Evolutionary conservation across 2,888 invertebrate genomes (phyloP).

Genomic region (Cephus sareptanus): DNA sequence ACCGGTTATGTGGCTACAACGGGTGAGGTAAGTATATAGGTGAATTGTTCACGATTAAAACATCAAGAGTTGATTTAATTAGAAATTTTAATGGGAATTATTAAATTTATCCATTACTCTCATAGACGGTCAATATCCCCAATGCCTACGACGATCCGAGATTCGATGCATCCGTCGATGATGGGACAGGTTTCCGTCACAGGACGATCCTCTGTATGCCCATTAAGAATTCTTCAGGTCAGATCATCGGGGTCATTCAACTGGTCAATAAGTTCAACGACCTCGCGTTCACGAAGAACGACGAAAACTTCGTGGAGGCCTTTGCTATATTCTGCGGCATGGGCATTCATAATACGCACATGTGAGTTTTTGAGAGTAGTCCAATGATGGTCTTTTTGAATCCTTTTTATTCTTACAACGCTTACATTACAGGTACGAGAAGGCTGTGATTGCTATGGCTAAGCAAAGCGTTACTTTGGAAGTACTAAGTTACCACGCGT

Average conservation of each 20-base stretch:
- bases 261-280: constrained; percentile 94
- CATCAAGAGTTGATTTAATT: not conserved
- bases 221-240: constrained; percentile 91
- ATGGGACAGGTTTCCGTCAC: constrained; percentile 85
- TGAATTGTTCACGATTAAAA: not conserved
- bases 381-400: not conserved
- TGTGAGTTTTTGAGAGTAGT: constrained; percentile 68
- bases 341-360: constrained; percentile 97
- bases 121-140: constrained; percentile 89
- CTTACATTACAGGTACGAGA: constrained; percentile 78
- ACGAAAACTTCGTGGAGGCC: constrained; percentile 96
- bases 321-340: constrained; percentile 98
- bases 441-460: constrained; percentile 94
- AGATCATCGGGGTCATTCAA: constrained; percentile 93
- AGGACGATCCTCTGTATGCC: constrained; percentile 95
- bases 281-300: constrained; percentile 91
- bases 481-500: constrained; percentile 94
- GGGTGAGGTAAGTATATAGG: constrained; percentile 80
- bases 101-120: constrained; percentile 29
- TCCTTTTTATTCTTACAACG: not conserved
- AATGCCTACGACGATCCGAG: constrained; percentile 89
- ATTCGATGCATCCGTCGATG: constrained; percentile 90
- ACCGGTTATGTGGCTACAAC: constrained; percentile 95
- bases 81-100: not conserved
- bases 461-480: constrained; percentile 96